Evolutionary conservation across 1,140 invertebrate species (phyloP), one percentile per base, ranked within the genome.

Genomic region (Zaprionus ghesquierei): DNA sequence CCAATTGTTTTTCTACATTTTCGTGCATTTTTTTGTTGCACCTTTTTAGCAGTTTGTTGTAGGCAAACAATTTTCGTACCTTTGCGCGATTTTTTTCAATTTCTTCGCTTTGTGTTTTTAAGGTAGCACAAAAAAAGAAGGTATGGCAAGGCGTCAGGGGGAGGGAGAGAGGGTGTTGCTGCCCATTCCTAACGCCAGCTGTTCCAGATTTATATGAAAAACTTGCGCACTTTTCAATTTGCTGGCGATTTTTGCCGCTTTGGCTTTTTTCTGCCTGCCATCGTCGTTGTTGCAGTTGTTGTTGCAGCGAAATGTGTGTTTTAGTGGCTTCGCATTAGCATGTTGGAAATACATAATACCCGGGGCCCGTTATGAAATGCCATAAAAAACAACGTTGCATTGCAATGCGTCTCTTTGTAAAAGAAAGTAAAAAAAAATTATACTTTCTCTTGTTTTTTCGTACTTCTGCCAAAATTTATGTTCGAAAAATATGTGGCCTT

Each of bases 291-390:
- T 38, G 31, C 35, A 23, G 44, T 50, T 29, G 60, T 33, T 44
- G 70, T 22, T 13, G 38, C 46, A 64, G 65, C 62, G 35, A 84
- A 84, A 84, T 84, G 80, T 84, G 80, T 84, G 80, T 84, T 84
- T 84, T 84, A 84, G 80, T 84, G 80, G 80, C 80, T 79, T 84
- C 72, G 80, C 72, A 84, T 84, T 84, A 84, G 80, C 80, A 84
- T 84, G 76, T 69, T 66, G 60, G 79, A 66, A 76, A 84, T 70
- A 77, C 79, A 72, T 82, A 72, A 79, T 79, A 63, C 72, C 62
- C 61, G 56, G 51, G 51, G 60, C 33, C 61, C 76, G 74, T 72
- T 72, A 72, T 66, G 55, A 66, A 72, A 65, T 56, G 79, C 75
- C 64, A 64, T 63, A 58, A 72, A 80, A 80, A 80, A 44, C 18